Percentiles rank a stretch among this genome's conserved stretches.
These are phyloP conservation scores for Drosophila obscura DNA, from an alignment of 1,140 invertebrate genomes.

Conservation along the genomic window DNA sequence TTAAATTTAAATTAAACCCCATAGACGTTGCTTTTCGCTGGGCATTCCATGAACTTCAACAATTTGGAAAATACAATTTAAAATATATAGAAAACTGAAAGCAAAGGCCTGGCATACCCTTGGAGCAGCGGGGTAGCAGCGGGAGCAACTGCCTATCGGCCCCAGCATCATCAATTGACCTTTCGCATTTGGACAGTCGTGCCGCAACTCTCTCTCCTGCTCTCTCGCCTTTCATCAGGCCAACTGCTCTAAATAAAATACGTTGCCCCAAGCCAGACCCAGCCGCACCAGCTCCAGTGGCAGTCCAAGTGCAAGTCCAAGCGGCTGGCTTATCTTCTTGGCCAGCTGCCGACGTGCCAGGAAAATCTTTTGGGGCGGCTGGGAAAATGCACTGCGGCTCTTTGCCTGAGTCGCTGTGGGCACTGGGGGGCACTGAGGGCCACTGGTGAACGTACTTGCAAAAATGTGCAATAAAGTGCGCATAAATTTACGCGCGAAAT, in stretches of 20 bases:
- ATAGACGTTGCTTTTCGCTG: no score
- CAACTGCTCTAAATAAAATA: conserved; percentile 78
- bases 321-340: conserved; percentile 44
- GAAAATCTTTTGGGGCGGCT: conserved; percentile 53
- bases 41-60: no score
- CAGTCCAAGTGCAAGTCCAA: conserved; percentile 15
- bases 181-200: conserved; percentile 71
- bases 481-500: conserved; percentile 79
- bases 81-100: background rate
- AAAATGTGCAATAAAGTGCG: conserved; percentile 74
- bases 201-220: conserved; percentile 14
- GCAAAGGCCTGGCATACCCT: no score
- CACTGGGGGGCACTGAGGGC: background rate
- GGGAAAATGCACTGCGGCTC: conserved; percentile 49
- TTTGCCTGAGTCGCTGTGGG: background rate
- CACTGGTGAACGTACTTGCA: conserved; percentile 38
- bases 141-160: conserved; percentile 65
- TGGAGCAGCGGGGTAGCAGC: no score
- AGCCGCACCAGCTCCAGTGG: conserved; percentile 12
- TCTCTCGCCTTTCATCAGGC: conserved; percentile 55
- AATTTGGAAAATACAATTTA: background rate
- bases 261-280: conserved; percentile 30
- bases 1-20: no score
- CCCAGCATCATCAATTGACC: conserved; percentile 78
- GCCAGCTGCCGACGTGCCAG: conserved; percentile 48